phyloP scores from a whole-genome alignment of 2,888 invertebrate genomes.

The Pterobdella sp. region DNA sequence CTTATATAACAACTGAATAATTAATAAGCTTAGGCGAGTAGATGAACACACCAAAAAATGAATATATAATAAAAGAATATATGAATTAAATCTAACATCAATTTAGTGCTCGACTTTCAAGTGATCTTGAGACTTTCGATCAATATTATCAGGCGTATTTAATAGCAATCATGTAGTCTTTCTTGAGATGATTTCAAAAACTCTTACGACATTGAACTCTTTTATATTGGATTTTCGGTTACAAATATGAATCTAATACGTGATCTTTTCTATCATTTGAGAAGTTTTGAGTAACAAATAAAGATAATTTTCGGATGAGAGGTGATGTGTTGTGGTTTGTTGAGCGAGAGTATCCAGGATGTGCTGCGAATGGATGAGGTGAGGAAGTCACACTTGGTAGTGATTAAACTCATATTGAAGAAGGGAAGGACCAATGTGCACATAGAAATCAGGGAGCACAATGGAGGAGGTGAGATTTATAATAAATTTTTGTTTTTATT shows the following conservation, averaged over 20 bases:
- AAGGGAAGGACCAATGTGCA: slow-evolving; percentile 28
- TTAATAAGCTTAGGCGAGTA: too few species aligned
- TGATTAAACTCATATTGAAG: slow-evolving; percentile 27
- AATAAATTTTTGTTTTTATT: too few species aligned
- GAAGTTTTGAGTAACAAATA: not conserved
- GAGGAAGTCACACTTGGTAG: slow-evolving; percentile 25
- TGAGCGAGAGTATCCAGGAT: slow-evolving; percentile 9
- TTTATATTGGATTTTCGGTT: too few species aligned
- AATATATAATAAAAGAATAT: too few species aligned
- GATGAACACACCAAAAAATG: too few species aligned
- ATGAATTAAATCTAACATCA: too few species aligned
- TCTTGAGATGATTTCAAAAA: too few species aligned
- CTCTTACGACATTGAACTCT: too few species aligned
- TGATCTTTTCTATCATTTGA: too few species aligned
- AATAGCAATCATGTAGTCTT: not conserved
- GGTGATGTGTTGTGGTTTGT: slow-evolving; percentile 24
- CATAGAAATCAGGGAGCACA: slow-evolving; percentile 28
- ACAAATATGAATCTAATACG: not conserved
- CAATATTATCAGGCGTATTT: not conserved
- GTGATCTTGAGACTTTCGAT: not conserved
- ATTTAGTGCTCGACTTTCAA: too few species aligned
- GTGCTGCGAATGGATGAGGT: slow-evolving; percentile 13
- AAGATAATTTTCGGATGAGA: slow-evolving; percentile 16
- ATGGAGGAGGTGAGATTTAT: slow-evolving; percentile 32
- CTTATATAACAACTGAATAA: too few species aligned